Evolutionary conservation across 2,113 vertebrate genomes (phyloP).

Genomic region (Phrynosoma blainvillii): DNA sequence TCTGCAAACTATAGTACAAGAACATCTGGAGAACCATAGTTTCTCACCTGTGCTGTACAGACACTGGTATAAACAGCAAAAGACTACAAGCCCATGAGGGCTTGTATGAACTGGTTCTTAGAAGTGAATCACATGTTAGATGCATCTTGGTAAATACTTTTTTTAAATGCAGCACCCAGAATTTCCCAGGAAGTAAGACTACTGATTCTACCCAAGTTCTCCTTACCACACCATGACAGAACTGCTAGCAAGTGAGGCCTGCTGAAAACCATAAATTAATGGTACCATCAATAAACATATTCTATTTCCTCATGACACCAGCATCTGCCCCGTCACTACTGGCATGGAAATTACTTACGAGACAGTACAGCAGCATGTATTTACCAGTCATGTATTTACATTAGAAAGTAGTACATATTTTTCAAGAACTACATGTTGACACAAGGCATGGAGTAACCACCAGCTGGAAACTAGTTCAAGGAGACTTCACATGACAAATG

Average conservation of each 20-base stretch:
- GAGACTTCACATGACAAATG: too few species aligned
- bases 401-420: background rate
- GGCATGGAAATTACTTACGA: background rate
- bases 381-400: too few species aligned
- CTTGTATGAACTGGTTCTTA: background rate
- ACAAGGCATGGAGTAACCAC: background rate
- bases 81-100: background rate
- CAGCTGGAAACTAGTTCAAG: background rate
- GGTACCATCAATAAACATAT: background rate
- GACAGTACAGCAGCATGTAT: background rate
- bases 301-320: background rate
- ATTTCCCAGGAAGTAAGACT: too few species aligned
- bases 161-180: too few species aligned
- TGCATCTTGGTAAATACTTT: too few species aligned
- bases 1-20: background rate
- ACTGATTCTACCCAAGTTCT: background rate
- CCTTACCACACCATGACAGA: background rate
- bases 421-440: background rate
- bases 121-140: background rate
- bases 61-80: background rate
- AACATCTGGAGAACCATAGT: background rate
- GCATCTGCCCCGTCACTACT: background rate
- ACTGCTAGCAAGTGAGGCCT: background rate
- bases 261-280: background rate
- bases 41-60: background rate